Evolutionary conservation across 2,888 invertebrate genomes (phyloP).

Genomic region (Salticus scenicus): DNA sequence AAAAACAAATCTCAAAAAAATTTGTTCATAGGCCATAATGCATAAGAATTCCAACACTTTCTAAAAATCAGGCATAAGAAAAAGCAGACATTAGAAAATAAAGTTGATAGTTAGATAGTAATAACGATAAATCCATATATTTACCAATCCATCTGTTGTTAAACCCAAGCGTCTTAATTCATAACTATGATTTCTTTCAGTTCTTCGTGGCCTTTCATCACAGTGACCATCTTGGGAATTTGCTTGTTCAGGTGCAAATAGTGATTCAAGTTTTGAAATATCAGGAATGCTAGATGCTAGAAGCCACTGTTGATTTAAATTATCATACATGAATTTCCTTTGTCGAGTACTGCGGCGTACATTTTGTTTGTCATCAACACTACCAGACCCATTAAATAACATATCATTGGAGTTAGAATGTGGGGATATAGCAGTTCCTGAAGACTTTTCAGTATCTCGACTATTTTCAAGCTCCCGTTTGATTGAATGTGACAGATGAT

Average conservation of each 20-base stretch:
- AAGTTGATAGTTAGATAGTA: too few species aligned
- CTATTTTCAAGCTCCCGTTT: conserved; percentile 58
- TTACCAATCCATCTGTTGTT: conserved; percentile 56
- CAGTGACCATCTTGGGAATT: conserved; percentile 37
- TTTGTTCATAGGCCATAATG: too few species aligned
- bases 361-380: conserved; percentile 53
- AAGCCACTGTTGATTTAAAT: conserved; percentile 67
- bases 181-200: conserved; percentile 43
- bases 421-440: conserved; percentile 38
- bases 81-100: too few species aligned
- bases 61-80: too few species aligned
- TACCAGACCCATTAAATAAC: conserved; percentile 51
- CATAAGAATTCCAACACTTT: too few species aligned
- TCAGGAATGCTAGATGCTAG: conserved; percentile 63
- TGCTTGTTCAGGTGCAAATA: conserved; percentile 47
- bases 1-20: too few species aligned
- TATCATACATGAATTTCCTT: conserved; percentile 67
- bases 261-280: conserved; percentile 58
- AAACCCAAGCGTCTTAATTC: conserved; percentile 55
- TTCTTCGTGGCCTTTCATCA: conserved; percentile 21
- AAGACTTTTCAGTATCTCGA: conserved; percentile 52
- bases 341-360: conserved; percentile 64
- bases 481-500: conserved; percentile 43
- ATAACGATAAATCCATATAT: too few species aligned
- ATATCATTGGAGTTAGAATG: conserved; percentile 62